These are phyloP conservation scores for Gnathonemus echidnorhynchus DNA, from an alignment of 2,113 vertebrate species.

Conservation along the genomic window DNA sequence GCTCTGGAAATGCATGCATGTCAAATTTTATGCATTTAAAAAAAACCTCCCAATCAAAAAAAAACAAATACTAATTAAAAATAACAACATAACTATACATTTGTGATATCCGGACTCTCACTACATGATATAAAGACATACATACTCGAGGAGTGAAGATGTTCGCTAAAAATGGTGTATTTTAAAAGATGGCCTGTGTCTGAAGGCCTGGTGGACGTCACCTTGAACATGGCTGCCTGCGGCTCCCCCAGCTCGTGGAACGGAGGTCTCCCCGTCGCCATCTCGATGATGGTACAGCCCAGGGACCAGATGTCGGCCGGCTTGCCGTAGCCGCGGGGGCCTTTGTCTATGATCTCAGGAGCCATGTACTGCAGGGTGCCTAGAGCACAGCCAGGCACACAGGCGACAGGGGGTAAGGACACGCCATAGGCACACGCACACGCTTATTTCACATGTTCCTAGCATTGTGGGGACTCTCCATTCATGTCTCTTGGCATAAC, in stretches of 20 bases:
- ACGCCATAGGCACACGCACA: not conserved
- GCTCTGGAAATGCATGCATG: not conserved
- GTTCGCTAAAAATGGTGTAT: not conserved
- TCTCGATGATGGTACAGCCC: slow-evolving; percentile 97
- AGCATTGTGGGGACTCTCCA: not conserved
- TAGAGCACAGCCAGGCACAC: slow-evolving; percentile 40
- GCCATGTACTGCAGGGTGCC: slow-evolving; percentile 98
- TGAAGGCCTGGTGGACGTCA: slow-evolving; percentile 35
- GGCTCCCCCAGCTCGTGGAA: slow-evolving; percentile 97
- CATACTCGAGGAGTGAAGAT: not conserved
- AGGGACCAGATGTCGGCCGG: slow-evolving; percentile 98
- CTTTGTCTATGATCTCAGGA: slow-evolving; percentile 97
- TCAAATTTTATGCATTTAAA: not conserved
- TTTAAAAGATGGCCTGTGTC: not conserved
- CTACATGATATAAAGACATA: not conserved
- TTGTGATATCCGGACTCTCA: not conserved
- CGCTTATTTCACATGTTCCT: not conserved
- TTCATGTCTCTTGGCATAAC: not conserved
- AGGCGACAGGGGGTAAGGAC: slow-evolving; percentile 5
- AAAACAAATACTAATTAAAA: not conserved
- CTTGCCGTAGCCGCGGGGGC: slow-evolving; percentile 91
- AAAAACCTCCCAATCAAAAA: not conserved
- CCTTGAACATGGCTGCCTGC: slow-evolving; percentile 99
- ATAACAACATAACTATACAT: not conserved
- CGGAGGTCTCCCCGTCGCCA: slow-evolving; percentile 94